Evolutionary conservation across 2,888 invertebrate species (phyloP).

Genomic region (Clusia tigrina): DNA sequence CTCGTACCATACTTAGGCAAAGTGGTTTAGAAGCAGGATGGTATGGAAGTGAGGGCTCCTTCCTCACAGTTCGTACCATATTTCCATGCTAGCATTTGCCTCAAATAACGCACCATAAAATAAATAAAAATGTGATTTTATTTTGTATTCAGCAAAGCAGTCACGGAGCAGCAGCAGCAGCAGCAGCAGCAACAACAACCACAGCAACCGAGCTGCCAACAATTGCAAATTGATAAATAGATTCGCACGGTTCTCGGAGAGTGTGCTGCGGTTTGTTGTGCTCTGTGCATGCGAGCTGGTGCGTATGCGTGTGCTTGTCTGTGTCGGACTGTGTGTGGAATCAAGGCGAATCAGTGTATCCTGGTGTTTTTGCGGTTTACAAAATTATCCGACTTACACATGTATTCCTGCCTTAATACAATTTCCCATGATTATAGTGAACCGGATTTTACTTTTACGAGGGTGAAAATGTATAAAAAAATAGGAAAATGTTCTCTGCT

Average conservation of each 20-base stretch:
- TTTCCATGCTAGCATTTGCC: no score
- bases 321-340: conserved; percentile 11
- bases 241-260: not conserved
- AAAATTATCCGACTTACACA: not conserved
- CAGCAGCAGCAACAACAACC: no score
- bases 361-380: no score
- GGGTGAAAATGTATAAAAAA: no score
- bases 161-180: not conserved
- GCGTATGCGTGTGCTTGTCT: not conserved
- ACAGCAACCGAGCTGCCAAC: not conserved
- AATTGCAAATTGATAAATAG: not conserved
- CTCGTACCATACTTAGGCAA: no score
- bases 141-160: not conserved
- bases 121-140: not conserved
- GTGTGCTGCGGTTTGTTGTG: not conserved
- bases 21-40: no score
- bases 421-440: conserved; percentile 8
- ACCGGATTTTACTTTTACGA: no score
- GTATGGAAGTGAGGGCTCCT: no score
- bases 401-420: conserved; percentile 2
- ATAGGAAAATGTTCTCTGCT: no score
- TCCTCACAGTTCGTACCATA: no score
- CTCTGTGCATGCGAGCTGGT: no score
- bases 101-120: not conserved
- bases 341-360: no score